Evolutionary conservation across 2,113 vertebrate genomes (phyloP).

Genomic region (Bubo blakistoni): DNA sequence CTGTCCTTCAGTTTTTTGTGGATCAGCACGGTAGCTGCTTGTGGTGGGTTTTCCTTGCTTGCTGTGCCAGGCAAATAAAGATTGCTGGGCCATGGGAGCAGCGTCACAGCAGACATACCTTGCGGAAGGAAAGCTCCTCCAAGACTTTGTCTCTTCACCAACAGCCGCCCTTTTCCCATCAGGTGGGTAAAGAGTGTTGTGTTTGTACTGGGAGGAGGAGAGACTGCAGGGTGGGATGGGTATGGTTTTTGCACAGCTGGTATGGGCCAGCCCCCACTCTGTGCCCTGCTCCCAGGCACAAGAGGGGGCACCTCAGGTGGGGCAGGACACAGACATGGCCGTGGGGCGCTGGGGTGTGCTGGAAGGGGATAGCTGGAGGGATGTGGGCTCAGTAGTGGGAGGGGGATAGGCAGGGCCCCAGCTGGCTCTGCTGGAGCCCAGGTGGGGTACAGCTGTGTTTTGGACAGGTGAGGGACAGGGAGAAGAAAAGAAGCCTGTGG

Average conservation of each 20-base stretch:
- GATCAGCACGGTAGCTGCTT: not conserved
- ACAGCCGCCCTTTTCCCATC: not conserved
- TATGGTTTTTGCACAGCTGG: not conserved
- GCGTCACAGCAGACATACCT: rapidly evolving
- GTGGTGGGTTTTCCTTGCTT: not conserved
- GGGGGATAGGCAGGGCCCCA: not conserved
- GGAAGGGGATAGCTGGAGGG: not conserved
- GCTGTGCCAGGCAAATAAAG: not conserved
- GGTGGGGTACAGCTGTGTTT: not conserved
- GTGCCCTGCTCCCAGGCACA: rapidly evolving
- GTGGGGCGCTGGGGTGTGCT: rapidly evolving
- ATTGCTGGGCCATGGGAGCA: rapidly evolving
- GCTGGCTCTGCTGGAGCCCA: not conserved
- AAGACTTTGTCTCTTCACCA: rapidly evolving
- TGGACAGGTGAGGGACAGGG: not conserved
- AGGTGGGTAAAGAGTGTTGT: not conserved
- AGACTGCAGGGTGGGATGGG: rapidly evolving
- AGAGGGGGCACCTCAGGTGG: not conserved
- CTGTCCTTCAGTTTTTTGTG: rapidly evolving
- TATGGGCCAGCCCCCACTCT: not conserved
- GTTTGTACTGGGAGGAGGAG: rapidly evolving
- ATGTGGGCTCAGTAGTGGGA: rapidly evolving
- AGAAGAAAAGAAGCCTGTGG: not conserved
- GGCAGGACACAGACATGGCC: not conserved
- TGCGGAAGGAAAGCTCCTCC: not conserved